These are phyloP conservation scores for Pyrrhosoma nymphula DNA, from an alignment of 2,888 invertebrate species.

Conservation along the genomic window DNA sequence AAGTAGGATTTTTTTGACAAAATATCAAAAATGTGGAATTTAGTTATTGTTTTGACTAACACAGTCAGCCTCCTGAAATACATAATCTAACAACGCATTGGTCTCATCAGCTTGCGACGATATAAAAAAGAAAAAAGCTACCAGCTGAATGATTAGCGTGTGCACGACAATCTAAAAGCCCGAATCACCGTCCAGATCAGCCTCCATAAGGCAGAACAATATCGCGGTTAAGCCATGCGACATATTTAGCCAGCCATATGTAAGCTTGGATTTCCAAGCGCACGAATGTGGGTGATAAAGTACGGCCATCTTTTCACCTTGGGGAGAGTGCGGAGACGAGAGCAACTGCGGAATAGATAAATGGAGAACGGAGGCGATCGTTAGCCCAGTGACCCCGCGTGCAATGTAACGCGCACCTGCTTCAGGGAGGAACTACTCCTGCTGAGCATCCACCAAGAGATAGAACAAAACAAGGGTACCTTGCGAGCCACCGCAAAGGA, in stretches of 20 bases:
- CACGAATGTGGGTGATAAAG: not conserved
- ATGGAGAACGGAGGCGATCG: not conserved
- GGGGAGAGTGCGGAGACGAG: not conserved
- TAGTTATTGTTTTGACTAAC: too few species aligned
- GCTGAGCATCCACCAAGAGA: not conserved
- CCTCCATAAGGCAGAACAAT: not conserved
- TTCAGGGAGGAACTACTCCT: not conserved
- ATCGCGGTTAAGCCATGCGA: not conserved
- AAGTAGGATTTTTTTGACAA: too few species aligned
- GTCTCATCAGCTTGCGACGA: too few species aligned
- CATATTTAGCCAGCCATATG: not conserved
- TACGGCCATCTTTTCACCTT: not conserved
- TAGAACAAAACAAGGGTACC: not conserved
- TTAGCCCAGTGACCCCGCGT: not conserved
- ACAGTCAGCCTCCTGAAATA: too few species aligned
- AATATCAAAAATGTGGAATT: too few species aligned
- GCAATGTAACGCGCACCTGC: not conserved
- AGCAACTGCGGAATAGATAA: not conserved
- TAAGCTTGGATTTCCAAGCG: not conserved
- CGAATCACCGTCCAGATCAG: too few species aligned
- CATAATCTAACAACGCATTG: too few species aligned
- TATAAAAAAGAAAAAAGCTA: too few species aligned
- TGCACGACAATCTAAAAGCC: too few species aligned
- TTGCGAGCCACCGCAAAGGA: not conserved
- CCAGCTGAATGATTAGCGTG: too few species aligned